These are phyloP conservation scores for Ambastaia sidthimunki DNA, from an alignment of 2,797 vertebrate genomes.

Conservation along the genomic window DNA sequence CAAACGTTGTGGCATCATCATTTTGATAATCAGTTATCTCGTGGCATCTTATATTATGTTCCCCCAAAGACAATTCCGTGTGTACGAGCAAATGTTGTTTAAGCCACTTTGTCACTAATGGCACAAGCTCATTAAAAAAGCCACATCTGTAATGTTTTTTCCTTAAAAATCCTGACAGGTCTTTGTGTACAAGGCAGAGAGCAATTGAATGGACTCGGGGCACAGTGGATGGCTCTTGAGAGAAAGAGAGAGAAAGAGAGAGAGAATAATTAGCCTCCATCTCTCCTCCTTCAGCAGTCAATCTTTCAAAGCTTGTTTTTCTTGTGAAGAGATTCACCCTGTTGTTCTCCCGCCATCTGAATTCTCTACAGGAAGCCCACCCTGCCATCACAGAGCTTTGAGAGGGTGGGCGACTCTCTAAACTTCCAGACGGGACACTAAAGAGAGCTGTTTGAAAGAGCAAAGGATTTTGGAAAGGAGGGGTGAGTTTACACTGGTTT, in stretches of 20 bases:
- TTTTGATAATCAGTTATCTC: constrained; percentile 39
- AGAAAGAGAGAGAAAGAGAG: constrained; percentile 16
- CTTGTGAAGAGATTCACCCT: constrained; percentile 61
- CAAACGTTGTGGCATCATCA: constrained; percentile 45
- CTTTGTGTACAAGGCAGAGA: constrained; percentile 58
- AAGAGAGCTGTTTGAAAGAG: not conserved
- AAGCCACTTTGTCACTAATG: constrained; percentile 62
- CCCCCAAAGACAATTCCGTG: constrained; percentile 73
- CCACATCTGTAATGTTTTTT: constrained; percentile 50
- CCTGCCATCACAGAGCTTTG: constrained; percentile 23
- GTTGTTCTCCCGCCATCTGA: constrained; percentile 38
- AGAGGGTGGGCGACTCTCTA: constrained; percentile 63
- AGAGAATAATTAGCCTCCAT: constrained; percentile 33
- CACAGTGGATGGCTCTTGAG: constrained; percentile 55
- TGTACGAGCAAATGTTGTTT: constrained; percentile 65
- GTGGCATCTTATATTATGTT: constrained; percentile 38
- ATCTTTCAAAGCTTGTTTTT: constrained; percentile 65
- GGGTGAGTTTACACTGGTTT: constrained; percentile 15
- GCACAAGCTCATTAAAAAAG: constrained; percentile 58
- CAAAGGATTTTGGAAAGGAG: not conserved
- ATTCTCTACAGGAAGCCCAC: constrained; percentile 64
- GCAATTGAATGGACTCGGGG: constrained; percentile 52
- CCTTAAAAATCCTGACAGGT: constrained; percentile 53
- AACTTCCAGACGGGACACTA: constrained; percentile 37
- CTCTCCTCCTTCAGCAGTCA: constrained; percentile 53